phyloP scores from a whole-genome alignment of 2,797 vertebrate genomes.

The Sebastes oblongus region DNA sequence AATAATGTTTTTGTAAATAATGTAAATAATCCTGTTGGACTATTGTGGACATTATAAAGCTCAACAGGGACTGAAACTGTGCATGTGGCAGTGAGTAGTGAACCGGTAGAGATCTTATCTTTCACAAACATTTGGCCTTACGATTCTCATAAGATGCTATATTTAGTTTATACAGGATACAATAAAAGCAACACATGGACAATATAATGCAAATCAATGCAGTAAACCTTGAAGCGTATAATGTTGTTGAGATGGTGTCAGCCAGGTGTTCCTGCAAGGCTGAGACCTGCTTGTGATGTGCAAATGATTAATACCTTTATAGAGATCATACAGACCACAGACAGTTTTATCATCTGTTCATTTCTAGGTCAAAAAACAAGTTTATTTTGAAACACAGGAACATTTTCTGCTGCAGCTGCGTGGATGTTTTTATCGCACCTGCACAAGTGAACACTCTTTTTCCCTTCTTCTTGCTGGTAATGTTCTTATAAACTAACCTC shows the following conservation, averaged over 20 bases:
- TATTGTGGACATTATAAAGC: background rate
- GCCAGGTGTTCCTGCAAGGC: background rate
- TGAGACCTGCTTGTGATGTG: background rate
- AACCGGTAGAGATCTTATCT: background rate
- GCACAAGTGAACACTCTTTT: background rate
- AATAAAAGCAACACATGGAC: background rate
- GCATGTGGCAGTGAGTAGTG: background rate
- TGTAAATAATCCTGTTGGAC: background rate
- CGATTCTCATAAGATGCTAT: background rate
- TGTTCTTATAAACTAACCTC: background rate
- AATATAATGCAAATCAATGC: background rate
- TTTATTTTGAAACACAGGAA: background rate
- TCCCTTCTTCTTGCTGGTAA: background rate
- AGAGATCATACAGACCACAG: background rate
- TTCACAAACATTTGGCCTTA: background rate
- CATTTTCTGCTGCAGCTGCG: background rate
- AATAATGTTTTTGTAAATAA: background rate
- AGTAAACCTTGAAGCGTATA: background rate
- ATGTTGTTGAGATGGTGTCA: background rate
- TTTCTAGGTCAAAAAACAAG: background rate
- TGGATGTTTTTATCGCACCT: background rate
- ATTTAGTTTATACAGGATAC: background rate
- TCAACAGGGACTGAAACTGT: background rate
- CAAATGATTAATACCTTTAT: background rate
- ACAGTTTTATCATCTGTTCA: background rate